Evolutionary conservation across 2,113 vertebrate genomes (phyloP), one percentile per base, ranked within the genome.

Genomic region (Microtus oregoni): DNA sequence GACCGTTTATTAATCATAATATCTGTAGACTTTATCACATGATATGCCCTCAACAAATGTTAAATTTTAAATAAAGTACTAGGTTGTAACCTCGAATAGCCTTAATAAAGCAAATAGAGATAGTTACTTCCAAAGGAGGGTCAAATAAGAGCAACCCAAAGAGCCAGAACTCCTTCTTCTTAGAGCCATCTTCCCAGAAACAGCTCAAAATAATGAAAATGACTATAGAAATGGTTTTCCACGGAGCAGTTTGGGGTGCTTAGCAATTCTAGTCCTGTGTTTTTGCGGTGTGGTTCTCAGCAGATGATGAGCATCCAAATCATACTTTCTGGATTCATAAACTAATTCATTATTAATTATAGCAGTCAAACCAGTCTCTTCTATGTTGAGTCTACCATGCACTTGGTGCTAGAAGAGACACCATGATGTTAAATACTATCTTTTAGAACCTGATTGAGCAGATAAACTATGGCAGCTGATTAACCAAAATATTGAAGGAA

Each of bases 301-400:
- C 52, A 91, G 52, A 78, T 67, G 55, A 77, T 91, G 67, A 38
- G 5, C 83, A 67, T n/a, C 75, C 52, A 85, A 81, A 67, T 17
- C 13, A 26, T 87, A 75, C 72, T 93, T 96, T 87, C 73, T 70
- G 35, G 96, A 88, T 92, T 95, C 68, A 85, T 97, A 28, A 92
- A 88, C 11, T 91, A 79, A 89, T 82, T 79, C 9, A 52, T 76
- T 81, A 90, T 89, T 89, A 70, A 91, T 72, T n/a, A 79, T 82
- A 44, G 15, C 38, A 89, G 75, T 87, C 82, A 94, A 83, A 58
- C 5, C 35, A 55, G 28, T 95, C 10, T 63, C 8, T 94, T 93
- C 77, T 91, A 35, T 89, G 63, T 47, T 90, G 24, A 76, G 22
- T 65, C 81, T 50, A 77, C 77, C 68, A 13, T 87, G n/a, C 76